These are phyloP conservation scores for Hydropotes inermis DNA, from an alignment of 2,113 vertebrate genomes.

Conservation along the genomic window DNA sequence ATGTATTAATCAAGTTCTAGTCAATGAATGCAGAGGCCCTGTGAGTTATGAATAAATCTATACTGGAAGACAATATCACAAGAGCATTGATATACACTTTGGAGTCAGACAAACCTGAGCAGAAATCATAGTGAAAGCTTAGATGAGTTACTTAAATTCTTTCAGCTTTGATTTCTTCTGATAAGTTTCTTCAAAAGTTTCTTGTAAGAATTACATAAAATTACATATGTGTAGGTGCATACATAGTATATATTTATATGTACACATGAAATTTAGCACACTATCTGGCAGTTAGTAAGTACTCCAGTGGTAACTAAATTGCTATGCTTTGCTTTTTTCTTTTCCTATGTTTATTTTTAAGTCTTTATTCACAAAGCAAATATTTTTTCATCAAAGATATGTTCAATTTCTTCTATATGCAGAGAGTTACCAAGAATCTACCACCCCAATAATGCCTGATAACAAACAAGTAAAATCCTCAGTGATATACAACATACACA, in stretches of 20 bases:
- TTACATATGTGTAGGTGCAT: background rate
- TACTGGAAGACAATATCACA: background rate
- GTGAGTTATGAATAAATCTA: background rate
- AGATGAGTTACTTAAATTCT: background rate
- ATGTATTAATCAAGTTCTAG: background rate
- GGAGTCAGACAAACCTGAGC: background rate
- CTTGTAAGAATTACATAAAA: background rate
- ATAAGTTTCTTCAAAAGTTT: background rate
- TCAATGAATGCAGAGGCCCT: background rate
- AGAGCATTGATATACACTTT: background rate
- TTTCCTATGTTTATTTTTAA: background rate
- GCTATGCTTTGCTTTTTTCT: background rate
- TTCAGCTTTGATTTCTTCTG: background rate
- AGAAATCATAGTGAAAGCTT: background rate
- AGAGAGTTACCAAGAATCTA: background rate
- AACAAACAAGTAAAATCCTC: background rate
- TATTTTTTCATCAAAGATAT: background rate
- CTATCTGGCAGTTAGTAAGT: background rate
- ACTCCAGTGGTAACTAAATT: background rate
- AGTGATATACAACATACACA: background rate
- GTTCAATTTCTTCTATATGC: background rate
- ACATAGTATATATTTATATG: background rate
- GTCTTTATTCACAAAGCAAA: background rate
- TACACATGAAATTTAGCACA: background rate
- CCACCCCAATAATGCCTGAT: background rate